Percentiles rank a stretch among this genome's conserved stretches.
These are phyloP conservation scores for Lutjanus erythropterus DNA, from an alignment of 2,113 vertebrate species.

Conservation along the genomic window DNA sequence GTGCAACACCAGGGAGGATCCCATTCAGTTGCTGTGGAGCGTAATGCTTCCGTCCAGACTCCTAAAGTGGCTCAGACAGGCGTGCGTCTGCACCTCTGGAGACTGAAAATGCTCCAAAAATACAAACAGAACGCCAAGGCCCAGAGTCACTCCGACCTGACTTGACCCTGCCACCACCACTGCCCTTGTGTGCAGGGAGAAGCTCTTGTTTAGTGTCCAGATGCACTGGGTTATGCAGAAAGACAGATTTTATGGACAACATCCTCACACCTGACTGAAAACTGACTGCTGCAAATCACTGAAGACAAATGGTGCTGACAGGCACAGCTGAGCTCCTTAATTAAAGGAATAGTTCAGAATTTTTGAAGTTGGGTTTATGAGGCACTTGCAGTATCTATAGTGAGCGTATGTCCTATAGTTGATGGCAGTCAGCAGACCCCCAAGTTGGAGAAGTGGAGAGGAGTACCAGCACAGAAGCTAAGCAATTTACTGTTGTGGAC, in stretches of 20 bases:
- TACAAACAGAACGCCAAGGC: slow-evolving; percentile 20
- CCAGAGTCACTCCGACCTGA: slow-evolving; percentile 18
- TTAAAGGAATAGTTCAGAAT: no score
- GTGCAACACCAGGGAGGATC: slow-evolving; percentile 27
- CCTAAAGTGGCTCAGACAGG: slow-evolving; percentile 46
- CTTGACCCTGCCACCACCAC: background rate
- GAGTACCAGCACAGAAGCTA: no score
- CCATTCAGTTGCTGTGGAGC: slow-evolving; percentile 12
- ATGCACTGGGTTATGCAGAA: slow-evolving; percentile 17
- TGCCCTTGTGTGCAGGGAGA: background rate
- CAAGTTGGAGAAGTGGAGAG: no score
- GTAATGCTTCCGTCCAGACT: slow-evolving; percentile 33
- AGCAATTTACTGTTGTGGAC: no score
- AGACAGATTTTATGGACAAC: slow-evolving; percentile 25
- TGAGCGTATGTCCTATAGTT: no score
- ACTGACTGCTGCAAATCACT: slow-evolving; percentile 6
- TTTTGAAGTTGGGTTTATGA: no score
- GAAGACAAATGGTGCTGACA: no score
- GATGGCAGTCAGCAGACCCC: no score
- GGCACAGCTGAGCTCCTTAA: slow-evolving; percentile 17
- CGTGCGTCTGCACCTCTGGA: slow-evolving; percentile 46
- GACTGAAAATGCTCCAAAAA: slow-evolving; percentile 48
- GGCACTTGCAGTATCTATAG: no score
- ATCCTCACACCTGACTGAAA: slow-evolving; percentile 7
- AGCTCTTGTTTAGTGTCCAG: slow-evolving; percentile 30